Base-by-base conservation (phyloP, 2,113 vertebrate genomes). In the Machaerirhynchus nigripectus region DNA sequence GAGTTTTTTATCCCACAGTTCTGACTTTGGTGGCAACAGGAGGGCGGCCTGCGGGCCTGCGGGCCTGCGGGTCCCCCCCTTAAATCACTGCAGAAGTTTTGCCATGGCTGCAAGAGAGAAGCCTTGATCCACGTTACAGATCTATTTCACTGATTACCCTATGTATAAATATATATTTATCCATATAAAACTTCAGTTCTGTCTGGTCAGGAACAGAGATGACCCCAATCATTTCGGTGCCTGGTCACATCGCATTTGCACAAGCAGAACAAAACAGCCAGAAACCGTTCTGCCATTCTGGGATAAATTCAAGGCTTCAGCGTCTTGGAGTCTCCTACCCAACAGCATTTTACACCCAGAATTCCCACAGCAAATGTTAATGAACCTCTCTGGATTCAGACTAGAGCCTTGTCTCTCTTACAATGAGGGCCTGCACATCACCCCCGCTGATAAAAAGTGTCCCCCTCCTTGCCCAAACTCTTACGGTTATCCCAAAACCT, bases 91-190 rank as follows among this genome's bases (percentile, higher is more conserved):
- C 1, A 13, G 6, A 31, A 33, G 16, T 22, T 40, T 21, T 4
- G 11, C 30, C 56, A 5, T 0, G 6, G 20, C 24, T n/a, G 19
- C 49, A 71, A 17, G 55, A 21, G 23, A 4, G 2, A 9, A 52
- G 22, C 6, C 55, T 57, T 7, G 13, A 27, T 14, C 60, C 2
- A 0, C 5, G 3, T 24, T 9, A 11, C 67, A 37, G 21, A 11
- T 6, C 27, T 12, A 1, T 86, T 57, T 22, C 3, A 46, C 52
- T 8, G 1, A 18, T 23, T 52, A 4, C 4, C 11, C 30, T 7
- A 14, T 16, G 1, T 3, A 12, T 5, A 42, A 33, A 27, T 2
- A 20, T 1, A 0, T 10, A 6, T 53, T 20, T 53, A 28, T 16
- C 11, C 5, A 15, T 2, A 3, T 9, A 6, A 18, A n/a, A 13